phyloP scores from a whole-genome alignment of 2,888 invertebrate genomes.

The Aphelenchoides bicaudatus region DNA sequence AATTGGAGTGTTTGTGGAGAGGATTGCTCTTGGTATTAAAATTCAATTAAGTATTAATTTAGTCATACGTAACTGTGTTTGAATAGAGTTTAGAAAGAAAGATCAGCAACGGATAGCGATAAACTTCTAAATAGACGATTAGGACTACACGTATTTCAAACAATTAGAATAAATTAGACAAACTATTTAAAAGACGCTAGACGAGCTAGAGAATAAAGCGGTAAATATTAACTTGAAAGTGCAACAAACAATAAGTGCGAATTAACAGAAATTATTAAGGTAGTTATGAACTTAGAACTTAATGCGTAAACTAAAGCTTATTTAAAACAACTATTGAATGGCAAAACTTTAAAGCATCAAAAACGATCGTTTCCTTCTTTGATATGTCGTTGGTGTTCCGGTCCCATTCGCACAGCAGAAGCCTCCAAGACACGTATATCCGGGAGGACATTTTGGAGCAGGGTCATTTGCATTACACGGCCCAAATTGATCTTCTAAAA shows the following conservation, averaged over 20 bases:
- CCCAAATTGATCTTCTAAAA: slow-evolving; percentile 28
- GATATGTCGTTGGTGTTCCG: slow-evolving; percentile 17
- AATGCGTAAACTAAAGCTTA: background rate
- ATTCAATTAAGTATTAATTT: no score
- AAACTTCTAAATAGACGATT: no score
- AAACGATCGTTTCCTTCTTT: slow-evolving; percentile 16
- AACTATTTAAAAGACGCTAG: no score
- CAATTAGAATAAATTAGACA: no score
- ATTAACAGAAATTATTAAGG: background rate
- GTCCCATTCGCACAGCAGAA: slow-evolving; percentile 47
- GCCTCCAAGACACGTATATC: slow-evolving; percentile 38
- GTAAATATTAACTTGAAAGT: background rate
- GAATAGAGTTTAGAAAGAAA: no score
- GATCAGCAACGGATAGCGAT: no score
- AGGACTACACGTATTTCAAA: no score
- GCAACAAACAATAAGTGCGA: background rate
- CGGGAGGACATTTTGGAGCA: slow-evolving; percentile 50
- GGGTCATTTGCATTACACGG: slow-evolving; percentile 33
- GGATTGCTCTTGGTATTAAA: no score
- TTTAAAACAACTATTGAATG: background rate
- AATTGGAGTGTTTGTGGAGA: no score
- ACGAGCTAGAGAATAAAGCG: no score
- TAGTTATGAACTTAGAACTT: no score
- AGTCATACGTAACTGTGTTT: no score
- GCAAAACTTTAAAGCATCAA: background rate